Conservation (phyloP, 2,888 invertebrate species). For the Deilephila porcellus region DNA sequence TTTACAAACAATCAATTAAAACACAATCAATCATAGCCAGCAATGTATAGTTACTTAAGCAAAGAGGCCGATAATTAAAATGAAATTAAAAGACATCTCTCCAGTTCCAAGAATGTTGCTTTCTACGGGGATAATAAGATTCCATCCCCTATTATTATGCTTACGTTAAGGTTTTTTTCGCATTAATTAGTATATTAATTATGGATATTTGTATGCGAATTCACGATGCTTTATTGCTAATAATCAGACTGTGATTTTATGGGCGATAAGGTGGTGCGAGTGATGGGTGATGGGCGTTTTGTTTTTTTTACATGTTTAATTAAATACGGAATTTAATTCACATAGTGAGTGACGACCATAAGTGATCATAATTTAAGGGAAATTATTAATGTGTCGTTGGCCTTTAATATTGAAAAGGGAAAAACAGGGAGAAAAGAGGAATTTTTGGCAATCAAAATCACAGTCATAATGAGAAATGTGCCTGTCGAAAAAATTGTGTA, state of each 20-base stretch:
- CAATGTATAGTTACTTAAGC: constrained; percentile 16
- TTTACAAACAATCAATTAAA: constrained; percentile 30
- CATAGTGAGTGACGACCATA: too few relatives aligned
- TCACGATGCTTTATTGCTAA: constrained; percentile 70
- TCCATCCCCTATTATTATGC: constrained; percentile 29
- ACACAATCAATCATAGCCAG: constrained; percentile 29
- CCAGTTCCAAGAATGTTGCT: constrained; percentile 28
- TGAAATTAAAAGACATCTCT: constrained; percentile 27
- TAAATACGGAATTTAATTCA: too few relatives aligned
- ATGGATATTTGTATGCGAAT: constrained; percentile 81
- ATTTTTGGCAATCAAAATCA: too few relatives aligned
- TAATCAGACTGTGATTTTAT: constrained; percentile 73
- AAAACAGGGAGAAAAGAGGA: too few relatives aligned
- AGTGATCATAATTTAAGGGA: too few relatives aligned
- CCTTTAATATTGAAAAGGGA: too few relatives aligned
- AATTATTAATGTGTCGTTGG: too few relatives aligned
- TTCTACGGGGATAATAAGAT: constrained; percentile 22
- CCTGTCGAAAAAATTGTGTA: too few relatives aligned
- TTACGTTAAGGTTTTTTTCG: constrained; percentile 56
- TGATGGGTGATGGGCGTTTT: background rate
- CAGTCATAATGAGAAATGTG: too few relatives aligned
- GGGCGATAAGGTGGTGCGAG: constrained; percentile 26
- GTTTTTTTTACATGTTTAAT: too few relatives aligned
- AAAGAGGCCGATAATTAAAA: constrained; percentile 10
- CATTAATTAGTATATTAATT: constrained; percentile 81